phyloP scores from a whole-genome alignment of 2,888 invertebrate species.

The Hypomecis punctinalis region DNA sequence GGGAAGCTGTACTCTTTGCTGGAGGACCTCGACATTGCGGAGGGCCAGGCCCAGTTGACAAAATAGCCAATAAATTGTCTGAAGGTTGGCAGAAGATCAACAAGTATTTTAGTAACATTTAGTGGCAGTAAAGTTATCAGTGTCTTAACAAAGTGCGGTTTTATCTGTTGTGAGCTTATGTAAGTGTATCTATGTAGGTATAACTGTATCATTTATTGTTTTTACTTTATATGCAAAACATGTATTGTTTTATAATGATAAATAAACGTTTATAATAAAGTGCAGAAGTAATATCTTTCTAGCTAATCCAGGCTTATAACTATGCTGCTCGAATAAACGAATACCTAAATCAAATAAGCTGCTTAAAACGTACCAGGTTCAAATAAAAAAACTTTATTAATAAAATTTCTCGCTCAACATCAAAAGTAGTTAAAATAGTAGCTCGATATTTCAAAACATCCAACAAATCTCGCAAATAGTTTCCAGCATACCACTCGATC shows the following conservation, averaged over 20 bases:
- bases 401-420: background rate
- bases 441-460: constrained; percentile 2
- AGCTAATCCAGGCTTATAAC: no score
- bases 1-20: constrained; percentile 69
- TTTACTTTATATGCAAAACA: no score
- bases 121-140: constrained; percentile 8
- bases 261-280: no score
- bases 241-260: no score
- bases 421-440: background rate
- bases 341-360: no score
- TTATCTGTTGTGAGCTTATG: background rate
- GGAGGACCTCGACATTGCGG: constrained; percentile 76
- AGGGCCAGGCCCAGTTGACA: constrained; percentile 79
- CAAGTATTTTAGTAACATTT: constrained; percentile 70
- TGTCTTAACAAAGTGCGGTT: background rate
- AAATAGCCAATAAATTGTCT: constrained; percentile 73
- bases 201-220: no score
- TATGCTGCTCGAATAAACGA: no score
- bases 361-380: no score
- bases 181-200: background rate
- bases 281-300: no score
- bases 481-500: constrained; percentile 25
- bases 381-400: background rate
- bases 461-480: constrained; percentile 19
- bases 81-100: constrained; percentile 81